These are phyloP conservation scores for Netelia inedita DNA, from an alignment of 2,888 invertebrate genomes.

Conservation along the genomic window DNA sequence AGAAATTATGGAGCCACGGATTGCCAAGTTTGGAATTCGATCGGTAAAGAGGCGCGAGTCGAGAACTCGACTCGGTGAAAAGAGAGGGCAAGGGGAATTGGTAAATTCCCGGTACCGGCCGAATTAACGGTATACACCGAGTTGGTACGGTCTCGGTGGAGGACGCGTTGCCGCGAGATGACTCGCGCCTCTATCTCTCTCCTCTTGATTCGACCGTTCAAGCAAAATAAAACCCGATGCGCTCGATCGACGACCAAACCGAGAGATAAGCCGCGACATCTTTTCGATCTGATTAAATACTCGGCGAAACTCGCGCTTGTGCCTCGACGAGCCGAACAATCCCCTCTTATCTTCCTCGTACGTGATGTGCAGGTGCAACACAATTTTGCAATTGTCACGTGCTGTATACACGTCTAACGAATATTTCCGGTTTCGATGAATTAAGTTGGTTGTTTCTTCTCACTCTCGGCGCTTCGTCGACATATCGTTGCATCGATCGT, in stretches of 20 bases:
- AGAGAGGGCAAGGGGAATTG: conserved; percentile 64
- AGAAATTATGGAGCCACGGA: background rate
- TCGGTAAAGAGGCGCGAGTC: too few relatives aligned
- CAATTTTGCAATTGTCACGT: conserved; percentile 42
- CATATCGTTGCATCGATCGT: conserved; percentile 6
- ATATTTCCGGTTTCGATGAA: conserved; percentile 17
- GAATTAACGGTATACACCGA: conserved; percentile 71
- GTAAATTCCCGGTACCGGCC: conserved; percentile 72
- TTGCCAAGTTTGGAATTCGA: too few relatives aligned
- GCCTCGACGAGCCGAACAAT: conserved; percentile 4
- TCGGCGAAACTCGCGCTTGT: background rate
- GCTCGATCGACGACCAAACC: background rate
- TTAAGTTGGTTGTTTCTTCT: background rate
- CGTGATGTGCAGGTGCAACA: conserved; percentile 59
- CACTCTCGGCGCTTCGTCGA: background rate
- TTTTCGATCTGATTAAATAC: background rate
- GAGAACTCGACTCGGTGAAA: too few relatives aligned
- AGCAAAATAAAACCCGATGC: background rate
- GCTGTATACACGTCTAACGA: background rate
- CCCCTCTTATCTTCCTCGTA: conserved; percentile 51
- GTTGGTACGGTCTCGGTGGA: background rate
- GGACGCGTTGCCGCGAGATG: background rate
- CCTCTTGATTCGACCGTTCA: too few relatives aligned
- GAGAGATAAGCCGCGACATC: background rate
- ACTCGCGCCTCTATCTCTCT: background rate